Conservation (phyloP, 2,888 invertebrate genomes). For the Atethmia centrago region DNA sequence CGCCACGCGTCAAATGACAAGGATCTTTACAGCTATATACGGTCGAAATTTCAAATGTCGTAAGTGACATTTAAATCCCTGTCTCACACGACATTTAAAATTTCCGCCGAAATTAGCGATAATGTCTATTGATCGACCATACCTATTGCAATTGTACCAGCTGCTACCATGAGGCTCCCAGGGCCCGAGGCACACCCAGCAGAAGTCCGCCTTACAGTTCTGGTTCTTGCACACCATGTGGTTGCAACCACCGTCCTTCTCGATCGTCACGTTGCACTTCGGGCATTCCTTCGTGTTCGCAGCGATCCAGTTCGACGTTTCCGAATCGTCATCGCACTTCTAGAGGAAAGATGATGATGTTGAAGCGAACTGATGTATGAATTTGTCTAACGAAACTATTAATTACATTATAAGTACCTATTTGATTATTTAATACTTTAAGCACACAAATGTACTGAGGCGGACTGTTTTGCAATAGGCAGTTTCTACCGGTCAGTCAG, state of each 20-base stretch:
- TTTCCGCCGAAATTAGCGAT: background rate
- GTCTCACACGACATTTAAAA: background rate
- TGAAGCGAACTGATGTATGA: background rate
- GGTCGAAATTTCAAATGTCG: background rate
- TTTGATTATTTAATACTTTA: too few species aligned
- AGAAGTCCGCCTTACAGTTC: conserved; percentile 99
- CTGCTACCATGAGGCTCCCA: conserved; percentile 99
- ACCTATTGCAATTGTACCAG: conserved; percentile 99
- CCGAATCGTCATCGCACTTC: conserved; percentile 99
- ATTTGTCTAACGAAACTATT: background rate
- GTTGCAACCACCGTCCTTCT: conserved; percentile 99
- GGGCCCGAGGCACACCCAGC: conserved; percentile 99
- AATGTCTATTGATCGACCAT: background rate
- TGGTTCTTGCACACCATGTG: conserved; percentile 99
- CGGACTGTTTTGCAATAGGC: too few species aligned
- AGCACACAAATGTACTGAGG: too few species aligned
- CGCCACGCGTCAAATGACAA: background rate
- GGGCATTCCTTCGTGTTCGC: conserved; percentile 99
- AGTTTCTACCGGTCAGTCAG: too few species aligned
- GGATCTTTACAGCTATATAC: background rate
- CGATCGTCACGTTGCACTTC: conserved; percentile 98
- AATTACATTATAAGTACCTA: too few species aligned
- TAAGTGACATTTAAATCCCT: background rate
- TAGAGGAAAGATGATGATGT: conserved; percentile 56
- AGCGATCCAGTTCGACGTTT: conserved; percentile 99